A percentile compares a stretch with the other conserved stretches of the same genome.
Evolutionary conservation across 2,888 invertebrate species (phyloP).

Genomic region (Sisyra terminalis): DNA sequence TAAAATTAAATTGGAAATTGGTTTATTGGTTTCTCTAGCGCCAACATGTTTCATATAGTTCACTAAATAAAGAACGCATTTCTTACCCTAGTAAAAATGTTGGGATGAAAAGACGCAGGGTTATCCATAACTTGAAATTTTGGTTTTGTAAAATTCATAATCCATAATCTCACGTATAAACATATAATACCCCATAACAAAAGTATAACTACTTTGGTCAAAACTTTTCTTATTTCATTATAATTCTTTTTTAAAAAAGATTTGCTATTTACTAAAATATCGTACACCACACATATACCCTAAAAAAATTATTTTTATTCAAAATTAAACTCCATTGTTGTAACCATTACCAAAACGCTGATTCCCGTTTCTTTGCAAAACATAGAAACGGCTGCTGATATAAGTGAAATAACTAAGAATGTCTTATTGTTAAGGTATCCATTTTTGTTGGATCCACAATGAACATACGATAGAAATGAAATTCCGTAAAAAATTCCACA

Average conservation of each 20-base stretch:
- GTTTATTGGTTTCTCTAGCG: no score
- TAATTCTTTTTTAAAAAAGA: background rate
- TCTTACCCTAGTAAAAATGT: conserved; percentile 43
- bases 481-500: conserved; percentile 62
- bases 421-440: background rate
- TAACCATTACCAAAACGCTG: conserved; percentile 76
- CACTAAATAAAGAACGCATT: no score
- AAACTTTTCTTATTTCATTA: conserved; percentile 12
- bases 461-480: conserved; percentile 47
- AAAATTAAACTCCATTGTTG: conserved; percentile 23
- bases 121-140: conserved; percentile 78
- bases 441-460: conserved; percentile 10
- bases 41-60: no score
- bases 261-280: conserved; percentile 3
- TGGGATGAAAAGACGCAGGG: conserved; percentile 69
- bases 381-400: conserved; percentile 46
- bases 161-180: conserved; percentile 46
- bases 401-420: conserved; percentile 17
- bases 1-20: no score
- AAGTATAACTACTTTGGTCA: conserved; percentile 35
- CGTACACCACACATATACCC: conserved; percentile 4
- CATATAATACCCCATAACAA: conserved; percentile 32
- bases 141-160: conserved; percentile 69
- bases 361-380: conserved; percentile 92
- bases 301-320: no score